Percentiles rank a stretch among this genome's conserved stretches.
phyloP scores from a whole-genome alignment of 1,140 invertebrate genomes.

The Cherax destructor region DNA sequence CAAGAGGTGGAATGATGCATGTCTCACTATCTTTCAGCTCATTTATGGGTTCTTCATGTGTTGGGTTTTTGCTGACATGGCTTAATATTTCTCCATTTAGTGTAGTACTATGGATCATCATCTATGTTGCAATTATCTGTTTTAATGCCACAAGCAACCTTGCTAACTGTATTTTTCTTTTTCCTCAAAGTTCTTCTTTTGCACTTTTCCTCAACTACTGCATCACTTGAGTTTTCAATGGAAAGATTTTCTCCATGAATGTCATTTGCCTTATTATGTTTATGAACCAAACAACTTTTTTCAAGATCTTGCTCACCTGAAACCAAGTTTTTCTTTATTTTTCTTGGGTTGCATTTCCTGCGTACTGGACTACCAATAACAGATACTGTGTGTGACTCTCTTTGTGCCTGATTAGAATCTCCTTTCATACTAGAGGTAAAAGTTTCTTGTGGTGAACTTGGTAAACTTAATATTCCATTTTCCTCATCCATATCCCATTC shows the following conservation, averaged over 20 bases:
- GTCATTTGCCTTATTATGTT: neutral
- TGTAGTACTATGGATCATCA: neutral
- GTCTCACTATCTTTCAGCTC: neutral
- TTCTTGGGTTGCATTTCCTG: neutral
- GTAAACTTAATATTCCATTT: neutral
- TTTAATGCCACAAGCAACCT: neutral
- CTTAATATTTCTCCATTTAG: neutral
- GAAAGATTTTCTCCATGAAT: neutral
- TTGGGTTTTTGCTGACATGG: neutral
- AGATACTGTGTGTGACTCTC: neutral
- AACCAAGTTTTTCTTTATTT: neutral
- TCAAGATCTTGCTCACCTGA: neutral
- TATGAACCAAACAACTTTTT: neutral
- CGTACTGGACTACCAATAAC: neutral
- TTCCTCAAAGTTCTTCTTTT: neutral
- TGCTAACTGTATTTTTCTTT: neutral
- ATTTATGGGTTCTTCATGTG: neutral
- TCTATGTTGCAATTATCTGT: neutral
- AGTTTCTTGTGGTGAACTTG: neutral
- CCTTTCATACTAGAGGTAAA: neutral
- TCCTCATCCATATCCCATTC: slow-evolving; percentile 21
- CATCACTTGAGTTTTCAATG: neutral
- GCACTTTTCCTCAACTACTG: neutral
- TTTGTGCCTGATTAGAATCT: neutral
- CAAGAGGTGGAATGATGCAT: neutral